These are phyloP conservation scores for Sceliomorpha sp. DNA, from an alignment of 2,888 invertebrate genomes.

Conservation along the genomic window DNA sequence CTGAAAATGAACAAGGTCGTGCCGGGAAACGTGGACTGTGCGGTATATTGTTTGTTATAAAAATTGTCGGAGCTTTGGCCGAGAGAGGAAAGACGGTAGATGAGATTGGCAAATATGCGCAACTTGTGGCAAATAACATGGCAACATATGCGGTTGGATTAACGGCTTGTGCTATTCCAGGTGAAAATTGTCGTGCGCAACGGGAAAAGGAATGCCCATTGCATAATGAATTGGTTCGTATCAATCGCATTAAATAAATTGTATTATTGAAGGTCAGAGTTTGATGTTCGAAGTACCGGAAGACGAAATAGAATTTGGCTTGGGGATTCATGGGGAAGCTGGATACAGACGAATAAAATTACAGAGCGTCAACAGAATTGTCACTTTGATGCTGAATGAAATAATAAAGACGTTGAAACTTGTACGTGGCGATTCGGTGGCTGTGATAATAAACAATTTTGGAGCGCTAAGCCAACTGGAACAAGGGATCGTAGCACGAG, in stretches of 20 bases:
- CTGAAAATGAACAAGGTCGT: slow-evolving; percentile 66
- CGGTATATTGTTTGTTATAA: slow-evolving; percentile 71
- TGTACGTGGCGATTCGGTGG: slow-evolving; percentile 80
- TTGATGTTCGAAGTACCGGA: slow-evolving; percentile 84
- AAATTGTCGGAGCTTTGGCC: slow-evolving; percentile 74
- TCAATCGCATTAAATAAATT: slow-evolving; percentile 16
- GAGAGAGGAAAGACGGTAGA: slow-evolving; percentile 81
- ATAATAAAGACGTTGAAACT: slow-evolving; percentile 65
- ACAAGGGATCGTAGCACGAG: slow-evolving; percentile 86
- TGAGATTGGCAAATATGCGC: slow-evolving; percentile 77
- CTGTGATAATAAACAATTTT: slow-evolving; percentile 88
- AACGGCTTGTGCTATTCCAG: slow-evolving; percentile 86
- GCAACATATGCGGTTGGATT: slow-evolving; percentile 87
- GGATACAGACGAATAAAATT: slow-evolving; percentile 82
- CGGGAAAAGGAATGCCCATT: too few relatives aligned
- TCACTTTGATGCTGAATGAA: slow-evolving; percentile 81
- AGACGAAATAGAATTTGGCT: slow-evolving; percentile 86
- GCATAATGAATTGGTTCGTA: too few relatives aligned
- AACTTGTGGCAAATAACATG: slow-evolving; percentile 81
- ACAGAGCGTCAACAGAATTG: slow-evolving; percentile 78
- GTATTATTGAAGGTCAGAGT: slow-evolving; percentile 62
- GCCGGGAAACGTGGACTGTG: slow-evolving; percentile 81
- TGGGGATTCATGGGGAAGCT: slow-evolving; percentile 83
- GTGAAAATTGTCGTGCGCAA: too few relatives aligned
- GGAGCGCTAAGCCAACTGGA: slow-evolving; percentile 89